Conservation (phyloP, 2,888 invertebrate genomes). For the Ormyrus rosae region DNA sequence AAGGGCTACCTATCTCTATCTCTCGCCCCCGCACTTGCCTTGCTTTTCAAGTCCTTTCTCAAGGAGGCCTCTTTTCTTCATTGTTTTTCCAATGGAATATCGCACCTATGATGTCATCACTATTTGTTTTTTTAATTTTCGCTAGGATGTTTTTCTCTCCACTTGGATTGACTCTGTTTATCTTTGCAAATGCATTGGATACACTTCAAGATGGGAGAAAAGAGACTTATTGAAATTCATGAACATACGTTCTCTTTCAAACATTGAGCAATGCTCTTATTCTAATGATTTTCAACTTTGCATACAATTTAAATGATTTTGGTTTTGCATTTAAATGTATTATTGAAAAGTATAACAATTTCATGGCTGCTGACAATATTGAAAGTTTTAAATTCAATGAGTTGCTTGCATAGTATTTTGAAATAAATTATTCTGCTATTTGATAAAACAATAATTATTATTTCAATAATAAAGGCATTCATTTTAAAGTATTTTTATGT, state of each 20-base stretch:
- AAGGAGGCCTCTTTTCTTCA: not conserved
- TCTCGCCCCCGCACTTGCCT: no score
- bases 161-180: constrained; percentile 15
- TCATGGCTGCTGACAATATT: not conserved
- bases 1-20: constrained; percentile 39
- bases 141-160: constrained; percentile 20
- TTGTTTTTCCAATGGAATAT: constrained; percentile 18
- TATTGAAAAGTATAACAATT: not conserved
- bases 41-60: not conserved
- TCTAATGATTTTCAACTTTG: not conserved
- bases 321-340: not conserved
- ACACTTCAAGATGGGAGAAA: constrained; percentile 11
- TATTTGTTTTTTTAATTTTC: constrained; percentile 52
- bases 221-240: not conserved
- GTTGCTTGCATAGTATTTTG: no score
- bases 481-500: no score
- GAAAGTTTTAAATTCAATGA: not conserved
- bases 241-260: no score
- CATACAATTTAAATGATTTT: not conserved
- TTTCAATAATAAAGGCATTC: no score
- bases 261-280: not conserved
- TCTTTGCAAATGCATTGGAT: constrained; percentile 23
- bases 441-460: no score
- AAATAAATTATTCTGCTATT: no score
- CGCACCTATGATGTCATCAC: constrained; percentile 28